A percentile compares a stretch with the other conserved stretches of the same genome.
Evolutionary conservation across 2,888 invertebrate species (phyloP).

Genomic region (Cenopis cana): DNA sequence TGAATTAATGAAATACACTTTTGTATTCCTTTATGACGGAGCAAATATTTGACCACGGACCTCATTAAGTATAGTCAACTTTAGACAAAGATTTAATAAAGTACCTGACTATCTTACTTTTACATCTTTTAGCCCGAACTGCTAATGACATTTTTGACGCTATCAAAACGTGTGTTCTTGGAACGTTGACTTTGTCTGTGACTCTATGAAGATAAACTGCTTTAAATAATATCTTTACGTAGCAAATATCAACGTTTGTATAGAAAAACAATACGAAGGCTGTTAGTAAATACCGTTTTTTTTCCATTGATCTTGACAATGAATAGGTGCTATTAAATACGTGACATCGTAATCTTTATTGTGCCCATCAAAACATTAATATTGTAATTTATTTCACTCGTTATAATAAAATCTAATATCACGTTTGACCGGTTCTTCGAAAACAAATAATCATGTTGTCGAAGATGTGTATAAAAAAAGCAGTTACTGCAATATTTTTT

Average conservation of each 20-base stretch:
- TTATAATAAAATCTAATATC: conserved; percentile 15
- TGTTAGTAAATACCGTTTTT: conserved; percentile 14
- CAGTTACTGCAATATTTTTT: background rate
- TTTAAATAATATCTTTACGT: background rate
- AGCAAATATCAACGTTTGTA: background rate
- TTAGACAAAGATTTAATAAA: background rate
- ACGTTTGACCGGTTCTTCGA: conserved; percentile 26
- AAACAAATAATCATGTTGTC: conserved; percentile 22
- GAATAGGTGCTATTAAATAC: conserved; percentile 1
- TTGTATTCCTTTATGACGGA: background rate
- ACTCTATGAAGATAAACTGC: background rate
- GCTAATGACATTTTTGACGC: background rate
- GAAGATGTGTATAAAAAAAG: conserved; percentile 5
- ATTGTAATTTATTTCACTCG: conserved; percentile 25
- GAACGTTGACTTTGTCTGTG: background rate
- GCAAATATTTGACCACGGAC: background rate
- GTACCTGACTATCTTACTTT: background rate
- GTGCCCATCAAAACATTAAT: conserved; percentile 20
- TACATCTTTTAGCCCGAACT: background rate
- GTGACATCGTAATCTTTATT: conserved; percentile 5
- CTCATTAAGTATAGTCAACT: background rate
- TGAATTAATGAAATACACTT: conserved; percentile 13
- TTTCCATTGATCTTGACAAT: conserved; percentile 9
- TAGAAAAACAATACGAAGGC: background rate
- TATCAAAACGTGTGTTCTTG: background rate